Base-by-base conservation (phyloP, 2,797 vertebrate species). In the Todus mexicanus region DNA sequence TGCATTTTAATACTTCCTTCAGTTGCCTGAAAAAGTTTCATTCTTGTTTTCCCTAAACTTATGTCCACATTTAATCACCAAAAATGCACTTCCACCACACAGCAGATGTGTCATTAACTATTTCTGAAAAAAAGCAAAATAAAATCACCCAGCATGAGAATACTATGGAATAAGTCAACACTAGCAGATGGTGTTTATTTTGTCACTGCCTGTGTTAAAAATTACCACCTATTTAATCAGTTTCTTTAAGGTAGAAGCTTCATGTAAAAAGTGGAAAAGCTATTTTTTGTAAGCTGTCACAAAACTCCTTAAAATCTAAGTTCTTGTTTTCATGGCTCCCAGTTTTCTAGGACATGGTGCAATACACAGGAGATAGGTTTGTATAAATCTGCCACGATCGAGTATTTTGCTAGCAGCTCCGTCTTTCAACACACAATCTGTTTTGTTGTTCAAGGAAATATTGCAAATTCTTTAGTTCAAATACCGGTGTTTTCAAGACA, bases 161-260 rank as follows among this genome's bases (percentile, higher is more conserved):
- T 95, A 93, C 94, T 91, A 91, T 70, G 50, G 96, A 94, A 92
- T 92, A 97, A 98, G 96, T 97, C 97, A 97, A 94, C 97, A 97
- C 94, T 96, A 98, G 98, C 98, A 98, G 98, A 98, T 99, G 98
- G 98, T 98, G 98, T 99, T 98, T 98, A 98, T 98, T 98, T 98
- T 98, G 98, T 97, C 98, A 98, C 97, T 76, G 95, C 97, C 98
- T 97, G 96, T 97, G 97, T 98, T 98, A 97, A 98, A 98, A 98
- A 98, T 97, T 98, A 97, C 97, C 95, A 98, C 97, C 96, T 97
- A 97, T 98, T 97, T 94, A 96, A 97, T 94, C 94, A 94, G 91
- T 64, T 97, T 94, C 96, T 94, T 96, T 96, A 96, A 97, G 97
- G 96, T 96, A 89, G 95, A 96, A 95, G 96, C 95, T 97, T 98